These are phyloP conservation scores for Regulus satrapa DNA, from an alignment of 2,113 vertebrate genomes.

Conservation along the genomic window DNA sequence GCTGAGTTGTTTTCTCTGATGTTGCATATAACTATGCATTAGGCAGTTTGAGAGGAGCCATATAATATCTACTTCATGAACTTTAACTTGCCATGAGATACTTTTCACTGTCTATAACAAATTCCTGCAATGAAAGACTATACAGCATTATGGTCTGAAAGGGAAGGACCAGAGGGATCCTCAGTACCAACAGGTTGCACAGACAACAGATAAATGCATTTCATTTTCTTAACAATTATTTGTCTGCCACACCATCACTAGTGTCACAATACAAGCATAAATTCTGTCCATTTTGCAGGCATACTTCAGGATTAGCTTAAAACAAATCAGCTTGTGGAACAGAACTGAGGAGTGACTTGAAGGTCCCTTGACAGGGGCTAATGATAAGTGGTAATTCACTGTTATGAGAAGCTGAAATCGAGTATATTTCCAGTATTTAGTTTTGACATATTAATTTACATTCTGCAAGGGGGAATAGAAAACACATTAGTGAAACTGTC, in stretches of 20 bases:
- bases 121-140: not conserved
- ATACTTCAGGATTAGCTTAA: not conserved
- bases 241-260: not conserved
- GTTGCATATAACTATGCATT: not conserved
- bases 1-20: not conserved
- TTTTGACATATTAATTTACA: conserved; percentile 21
- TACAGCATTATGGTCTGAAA: not conserved
- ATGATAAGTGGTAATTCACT: not conserved
- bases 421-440: not conserved
- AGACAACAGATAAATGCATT: not conserved
- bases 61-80: not conserved
- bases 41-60: not conserved
- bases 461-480: not conserved
- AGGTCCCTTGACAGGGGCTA: not conserved
- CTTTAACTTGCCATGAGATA: not conserved
- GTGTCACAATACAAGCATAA: not conserved
- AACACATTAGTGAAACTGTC: conserved; percentile 11
- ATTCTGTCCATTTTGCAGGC: not conserved
- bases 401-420: not conserved
- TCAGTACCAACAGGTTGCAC: not conserved
- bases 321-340: not conserved
- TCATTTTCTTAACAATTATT: not conserved
- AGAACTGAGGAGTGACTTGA: not conserved
- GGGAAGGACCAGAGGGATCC: not conserved
- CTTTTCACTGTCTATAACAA: not conserved